Evolutionary conservation across 64 coral and sea anemone species (phyloP).

Genomic region (Stichodactyla helianthus): DNA sequence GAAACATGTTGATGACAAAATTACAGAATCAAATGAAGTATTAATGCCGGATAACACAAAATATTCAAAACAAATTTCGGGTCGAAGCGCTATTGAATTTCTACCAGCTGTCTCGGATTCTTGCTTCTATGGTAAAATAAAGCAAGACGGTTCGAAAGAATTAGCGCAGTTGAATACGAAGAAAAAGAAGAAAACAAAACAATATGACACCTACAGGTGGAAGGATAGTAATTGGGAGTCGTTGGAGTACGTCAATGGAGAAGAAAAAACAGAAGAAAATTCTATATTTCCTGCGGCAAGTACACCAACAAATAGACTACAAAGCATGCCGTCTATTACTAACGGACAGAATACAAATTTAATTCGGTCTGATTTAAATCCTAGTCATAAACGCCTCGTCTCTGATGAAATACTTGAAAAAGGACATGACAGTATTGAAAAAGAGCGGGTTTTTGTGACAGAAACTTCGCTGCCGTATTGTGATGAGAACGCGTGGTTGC

Average conservation of each 20-base stretch:
- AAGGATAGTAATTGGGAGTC: constrained; percentile 16
- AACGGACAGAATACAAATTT: constrained; percentile 40
- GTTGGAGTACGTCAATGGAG: constrained; percentile 11
- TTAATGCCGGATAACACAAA: not conserved
- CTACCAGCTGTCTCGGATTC: constrained; percentile 40
- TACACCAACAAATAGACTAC: not conserved
- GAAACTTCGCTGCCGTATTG: constrained; percentile 1
- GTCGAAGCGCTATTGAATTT: constrained; percentile 19
- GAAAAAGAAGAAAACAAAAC: not conserved
- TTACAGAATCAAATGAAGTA: not conserved
- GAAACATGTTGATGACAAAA: not conserved
- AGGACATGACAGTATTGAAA: not conserved
- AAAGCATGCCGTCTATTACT: constrained; percentile 32
- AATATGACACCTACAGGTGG: constrained; percentile 38
- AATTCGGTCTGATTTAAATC: constrained; percentile 47
- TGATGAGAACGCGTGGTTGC: not conserved
- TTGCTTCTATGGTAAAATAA: constrained; percentile 50
- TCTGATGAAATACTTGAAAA: constrained; percentile 10
- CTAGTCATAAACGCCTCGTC: constrained; percentile 21
- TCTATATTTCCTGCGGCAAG: not conserved
- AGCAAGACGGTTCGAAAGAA: constrained; percentile 32
- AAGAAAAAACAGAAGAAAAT: constrained; percentile 6
- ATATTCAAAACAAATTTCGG: not conserved
- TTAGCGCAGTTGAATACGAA: constrained; percentile 22
- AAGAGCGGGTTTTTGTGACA: constrained; percentile 61